Conservation (phyloP, 2,113 vertebrate genomes). For the Microcebus ravelobensis region DNA sequence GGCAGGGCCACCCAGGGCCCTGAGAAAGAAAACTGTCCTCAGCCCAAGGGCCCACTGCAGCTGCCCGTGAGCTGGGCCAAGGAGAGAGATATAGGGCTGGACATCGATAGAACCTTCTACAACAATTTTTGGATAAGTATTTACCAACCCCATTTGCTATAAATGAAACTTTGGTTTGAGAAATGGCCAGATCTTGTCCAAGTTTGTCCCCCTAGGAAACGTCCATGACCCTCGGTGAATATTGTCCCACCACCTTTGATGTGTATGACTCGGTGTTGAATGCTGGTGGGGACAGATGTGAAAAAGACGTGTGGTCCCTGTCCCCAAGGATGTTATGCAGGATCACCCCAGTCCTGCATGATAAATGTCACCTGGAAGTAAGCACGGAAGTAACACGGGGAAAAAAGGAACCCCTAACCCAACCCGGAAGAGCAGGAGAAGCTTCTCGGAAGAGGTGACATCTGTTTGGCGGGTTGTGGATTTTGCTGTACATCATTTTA, state of each 20-base stretch:
- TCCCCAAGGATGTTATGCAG: background rate
- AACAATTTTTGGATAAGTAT: too few species aligned
- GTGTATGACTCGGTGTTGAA: background rate
- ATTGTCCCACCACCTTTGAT: background rate
- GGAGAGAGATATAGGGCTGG: rapidly evolving
- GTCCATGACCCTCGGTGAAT: background rate
- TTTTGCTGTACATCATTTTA: background rate
- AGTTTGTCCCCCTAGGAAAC: background rate
- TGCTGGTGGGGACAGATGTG: rapidly evolving
- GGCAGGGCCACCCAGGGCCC: too few species aligned
- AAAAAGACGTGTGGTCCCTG: background rate
- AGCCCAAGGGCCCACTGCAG: rapidly evolving
- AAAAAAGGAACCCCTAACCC: background rate
- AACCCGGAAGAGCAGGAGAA: background rate
- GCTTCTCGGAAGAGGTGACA: background rate
- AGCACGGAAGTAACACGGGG: background rate
- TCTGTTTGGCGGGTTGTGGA: background rate
- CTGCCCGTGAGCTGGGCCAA: rapidly evolving
- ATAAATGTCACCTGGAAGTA: background rate
- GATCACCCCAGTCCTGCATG: background rate
- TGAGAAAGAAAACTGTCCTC: rapidly evolving
- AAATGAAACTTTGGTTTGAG: background rate
- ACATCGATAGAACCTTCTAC: background rate
- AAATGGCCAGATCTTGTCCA: too few species aligned
- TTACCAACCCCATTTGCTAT: background rate